Base-by-base conservation (phyloP, 2,113 vertebrate genomes). In the Lycaon pictus region DNA sequence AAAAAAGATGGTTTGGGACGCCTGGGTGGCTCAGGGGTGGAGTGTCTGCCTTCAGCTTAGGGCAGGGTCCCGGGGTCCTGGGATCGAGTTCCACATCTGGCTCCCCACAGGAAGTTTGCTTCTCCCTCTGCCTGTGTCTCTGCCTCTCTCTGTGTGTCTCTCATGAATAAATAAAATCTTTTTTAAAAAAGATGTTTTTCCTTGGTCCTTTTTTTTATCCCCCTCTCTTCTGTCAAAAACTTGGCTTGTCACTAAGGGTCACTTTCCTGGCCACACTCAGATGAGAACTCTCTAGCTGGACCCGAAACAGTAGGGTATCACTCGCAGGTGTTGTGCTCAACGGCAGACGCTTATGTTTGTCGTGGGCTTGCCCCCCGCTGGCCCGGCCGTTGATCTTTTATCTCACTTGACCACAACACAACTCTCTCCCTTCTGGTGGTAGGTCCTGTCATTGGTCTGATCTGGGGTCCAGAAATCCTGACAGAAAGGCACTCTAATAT, bases 311-410 rank as follows among this genome's bases (percentile, higher is more conserved):
- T 10, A 3, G 56, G 23, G 7, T 71, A 10, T 84, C 22, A 0
- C 16, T 63, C n/a, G 2, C n/a, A 25, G 43, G 7, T 3, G 7
- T 23, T 12, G 0, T 7, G 4, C 43, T 81, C 22, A 65, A 48
- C 0, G 17, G 55, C 35, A 95, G 51, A 48, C 15, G 5, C 12
- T 5, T 32, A 1, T 29, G 80, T 62, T 84, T 65, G 29, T 0
- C 2, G 2, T 0, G 1, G 6, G 15, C 53, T 27, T 9, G 11
- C 5, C 2, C 19, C 67, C 32, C 60, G 48, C 74, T 53, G 4
- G 19, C 43, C 7, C 43, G 7, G 27, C 62, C 5, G 0, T 6
- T 27, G 53, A 37, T 51, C 15, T 53, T 74, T 58, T 65, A 29
- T 22, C 27, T 90, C 32, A 0, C 56, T 23, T 58, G 22, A 48